Conservation (phyloP, 2,113 vertebrate genomes). For the Hippocampus barbouri region DNA sequence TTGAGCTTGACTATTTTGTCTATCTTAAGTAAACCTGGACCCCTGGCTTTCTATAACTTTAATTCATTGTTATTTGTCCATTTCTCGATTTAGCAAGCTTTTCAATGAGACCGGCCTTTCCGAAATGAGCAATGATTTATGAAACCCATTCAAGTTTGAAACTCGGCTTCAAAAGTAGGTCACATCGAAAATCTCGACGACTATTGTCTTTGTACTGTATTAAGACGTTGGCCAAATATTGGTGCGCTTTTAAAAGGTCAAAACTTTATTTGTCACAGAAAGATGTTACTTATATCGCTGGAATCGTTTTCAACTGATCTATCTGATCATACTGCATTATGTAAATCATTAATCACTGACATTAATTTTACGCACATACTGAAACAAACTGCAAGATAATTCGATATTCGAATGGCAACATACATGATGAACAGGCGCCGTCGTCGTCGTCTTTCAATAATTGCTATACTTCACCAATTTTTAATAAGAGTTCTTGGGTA, state of each 20-base stretch:
- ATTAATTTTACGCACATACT: not conserved
- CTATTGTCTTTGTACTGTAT: not conserved
- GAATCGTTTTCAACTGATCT: not conserved
- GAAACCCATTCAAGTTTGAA: too few relatives aligned
- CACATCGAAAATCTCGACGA: not conserved
- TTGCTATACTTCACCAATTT: not conserved
- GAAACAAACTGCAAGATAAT: not conserved
- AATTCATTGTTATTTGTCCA: too few relatives aligned
- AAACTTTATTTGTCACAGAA: not conserved
- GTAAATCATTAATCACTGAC: not conserved
- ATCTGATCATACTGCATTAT: not conserved
- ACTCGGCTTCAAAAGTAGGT: too few relatives aligned
- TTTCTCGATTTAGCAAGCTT: too few relatives aligned
- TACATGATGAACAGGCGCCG: not conserved
- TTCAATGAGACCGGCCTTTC: too few relatives aligned
- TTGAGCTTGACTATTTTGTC: too few relatives aligned
- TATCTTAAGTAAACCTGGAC: too few relatives aligned
- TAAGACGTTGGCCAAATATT: not conserved
- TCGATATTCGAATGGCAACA: not conserved
- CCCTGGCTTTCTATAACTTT: too few relatives aligned
- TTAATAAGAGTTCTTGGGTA: too few relatives aligned
- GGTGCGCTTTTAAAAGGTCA: not conserved
- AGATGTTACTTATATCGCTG: too few relatives aligned
- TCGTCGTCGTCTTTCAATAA: conserved; percentile 1
- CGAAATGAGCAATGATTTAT: too few relatives aligned